Conservation (phyloP, 2,888 invertebrate species). For the Cryptus viduatorius region DNA sequence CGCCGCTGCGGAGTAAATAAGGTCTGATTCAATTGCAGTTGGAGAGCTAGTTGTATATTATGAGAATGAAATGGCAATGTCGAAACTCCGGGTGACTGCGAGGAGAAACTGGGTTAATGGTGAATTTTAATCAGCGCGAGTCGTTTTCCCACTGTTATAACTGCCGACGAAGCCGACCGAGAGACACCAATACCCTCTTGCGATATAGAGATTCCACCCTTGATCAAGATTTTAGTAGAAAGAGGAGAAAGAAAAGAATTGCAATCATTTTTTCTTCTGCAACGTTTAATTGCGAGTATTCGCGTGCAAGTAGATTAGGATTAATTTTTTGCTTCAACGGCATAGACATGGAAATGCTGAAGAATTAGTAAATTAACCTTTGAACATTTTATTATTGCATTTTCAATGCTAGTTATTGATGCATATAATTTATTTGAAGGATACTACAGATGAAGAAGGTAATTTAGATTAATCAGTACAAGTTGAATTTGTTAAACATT, state of each 20-base stretch:
- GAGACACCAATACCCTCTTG: neutral
- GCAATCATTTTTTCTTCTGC: neutral
- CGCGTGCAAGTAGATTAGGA: neutral
- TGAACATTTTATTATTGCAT: neutral
- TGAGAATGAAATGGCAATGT: constrained; percentile 15
- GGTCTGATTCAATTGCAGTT: constrained; percentile 13
- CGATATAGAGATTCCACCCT: neutral
- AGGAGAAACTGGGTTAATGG: constrained; percentile 25
- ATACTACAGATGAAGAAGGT: neutral
- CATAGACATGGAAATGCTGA: neutral
- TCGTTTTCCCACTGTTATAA: neutral
- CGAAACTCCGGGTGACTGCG: neutral
- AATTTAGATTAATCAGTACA: neutral
- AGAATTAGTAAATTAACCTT: neutral
- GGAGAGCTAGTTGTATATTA: constrained; percentile 10
- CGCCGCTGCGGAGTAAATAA: neutral
- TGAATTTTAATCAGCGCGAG: constrained; percentile 23
- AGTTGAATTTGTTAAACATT: neutral
- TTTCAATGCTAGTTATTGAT: neutral
- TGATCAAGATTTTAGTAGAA: neutral
- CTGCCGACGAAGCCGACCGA: neutral
- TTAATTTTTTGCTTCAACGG: neutral
- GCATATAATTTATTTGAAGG: neutral
- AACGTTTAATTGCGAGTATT: neutral
- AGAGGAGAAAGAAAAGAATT: neutral